These are phyloP conservation scores for Beris morrisii DNA, from an alignment of 2,888 invertebrate genomes.

Conservation along the genomic window DNA sequence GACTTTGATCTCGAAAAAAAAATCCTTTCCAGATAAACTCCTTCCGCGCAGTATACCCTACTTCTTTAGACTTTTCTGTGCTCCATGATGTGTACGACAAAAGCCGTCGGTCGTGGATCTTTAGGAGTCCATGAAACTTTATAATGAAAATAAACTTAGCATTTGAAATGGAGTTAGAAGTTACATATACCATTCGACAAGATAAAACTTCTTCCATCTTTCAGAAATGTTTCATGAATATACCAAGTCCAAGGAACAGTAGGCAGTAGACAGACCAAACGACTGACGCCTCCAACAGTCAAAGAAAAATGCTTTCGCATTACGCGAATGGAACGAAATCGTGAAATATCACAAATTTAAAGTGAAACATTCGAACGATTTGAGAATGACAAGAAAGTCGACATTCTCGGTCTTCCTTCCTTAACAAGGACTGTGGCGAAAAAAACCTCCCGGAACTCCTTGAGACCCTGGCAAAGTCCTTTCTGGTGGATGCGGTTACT, in stretches of 20 bases:
- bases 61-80: neutral
- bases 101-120: neutral
- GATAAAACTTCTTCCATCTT: neutral
- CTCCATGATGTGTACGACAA: neutral
- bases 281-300: constrained; percentile 3
- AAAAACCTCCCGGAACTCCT: too few relatives aligned
- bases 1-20: constrained; percentile 21
- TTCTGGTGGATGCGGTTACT: too few relatives aligned
- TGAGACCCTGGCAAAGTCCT: too few relatives aligned
- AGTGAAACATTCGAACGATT: too few relatives aligned
- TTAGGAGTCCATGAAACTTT: constrained; percentile 19
- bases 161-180: constrained; percentile 24
- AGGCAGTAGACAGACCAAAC: neutral
- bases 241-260: neutral
- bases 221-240: neutral
- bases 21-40: neutral
- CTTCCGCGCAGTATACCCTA: neutral
- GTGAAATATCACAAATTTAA: constrained; percentile 10
- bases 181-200: neutral
- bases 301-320: constrained; percentile 6
- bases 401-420: too few relatives aligned
- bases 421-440: too few relatives aligned
- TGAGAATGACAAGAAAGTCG: too few relatives aligned
- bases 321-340: constrained; percentile 3
- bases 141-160: constrained; percentile 29